Evolutionary conservation across 2,797 vertebrate genomes (phyloP).

Genomic region (Aphelocoma californica): DNA sequence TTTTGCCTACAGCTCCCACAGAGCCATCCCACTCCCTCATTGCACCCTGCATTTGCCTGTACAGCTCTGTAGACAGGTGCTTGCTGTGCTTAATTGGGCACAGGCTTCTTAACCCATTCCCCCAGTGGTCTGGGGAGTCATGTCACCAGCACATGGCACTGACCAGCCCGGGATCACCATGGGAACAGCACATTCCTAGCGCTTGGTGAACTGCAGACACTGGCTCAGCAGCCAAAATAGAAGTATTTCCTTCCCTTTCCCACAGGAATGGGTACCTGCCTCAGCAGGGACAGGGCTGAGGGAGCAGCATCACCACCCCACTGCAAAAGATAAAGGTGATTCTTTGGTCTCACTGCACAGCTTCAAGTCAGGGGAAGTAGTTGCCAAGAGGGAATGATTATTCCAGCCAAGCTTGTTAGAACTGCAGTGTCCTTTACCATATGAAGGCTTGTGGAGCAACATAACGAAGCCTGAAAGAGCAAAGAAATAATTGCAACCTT

Average conservation of each 20-base stretch:
- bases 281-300: neutral
- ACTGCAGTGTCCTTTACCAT: neutral
- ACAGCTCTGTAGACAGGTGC: neutral
- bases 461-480: neutral
- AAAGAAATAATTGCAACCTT: conserved; percentile 19
- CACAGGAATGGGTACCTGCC: neutral
- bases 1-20: neutral
- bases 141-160: neutral
- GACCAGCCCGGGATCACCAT: neutral
- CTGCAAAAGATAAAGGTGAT: neutral
- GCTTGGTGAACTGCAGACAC: neutral
- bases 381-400: neutral
- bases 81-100: neutral
- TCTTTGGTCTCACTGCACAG: neutral
- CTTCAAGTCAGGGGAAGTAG: neutral
- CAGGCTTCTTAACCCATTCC: neutral
- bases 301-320: neutral
- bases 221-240: neutral
- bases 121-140: neutral
- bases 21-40: too few species aligned
- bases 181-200: neutral
- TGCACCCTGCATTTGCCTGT: neutral
- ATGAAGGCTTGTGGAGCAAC: neutral
- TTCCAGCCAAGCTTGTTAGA: neutral
- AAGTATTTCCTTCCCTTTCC: neutral